Percentiles rank a stretch among this genome's conserved stretches.
Conservation (phyloP, 2,113 vertebrate species). For the Tupaia chinensis region DNA sequence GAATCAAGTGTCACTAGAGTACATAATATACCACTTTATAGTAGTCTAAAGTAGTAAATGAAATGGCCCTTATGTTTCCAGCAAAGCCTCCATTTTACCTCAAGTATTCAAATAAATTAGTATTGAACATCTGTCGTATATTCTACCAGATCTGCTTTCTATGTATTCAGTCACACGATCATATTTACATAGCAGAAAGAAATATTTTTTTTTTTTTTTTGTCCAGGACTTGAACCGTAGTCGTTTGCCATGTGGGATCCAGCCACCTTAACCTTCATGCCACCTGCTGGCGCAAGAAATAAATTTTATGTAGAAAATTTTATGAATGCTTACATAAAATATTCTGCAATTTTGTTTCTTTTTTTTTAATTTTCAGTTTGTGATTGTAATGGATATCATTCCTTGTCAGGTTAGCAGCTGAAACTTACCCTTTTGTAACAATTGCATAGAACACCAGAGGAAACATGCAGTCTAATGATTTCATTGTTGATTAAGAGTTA, state of each 20-base stretch:
- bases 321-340: background rate
- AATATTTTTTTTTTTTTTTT: background rate
- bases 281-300: no score
- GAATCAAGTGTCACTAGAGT: background rate
- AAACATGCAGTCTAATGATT: background rate
- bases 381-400: background rate
- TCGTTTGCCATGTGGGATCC: no score
- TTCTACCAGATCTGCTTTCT: background rate
- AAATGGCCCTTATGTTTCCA: background rate
- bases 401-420: background rate
- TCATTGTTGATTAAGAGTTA: background rate
- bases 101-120: background rate
- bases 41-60: background rate
- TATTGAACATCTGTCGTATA: background rate
- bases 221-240: no score
- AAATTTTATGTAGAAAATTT: background rate
- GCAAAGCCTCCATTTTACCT: background rate
- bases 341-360: background rate
- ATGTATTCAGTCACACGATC: background rate
- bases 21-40: background rate
- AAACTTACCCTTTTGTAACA: background rate
- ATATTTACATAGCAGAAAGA: background rate
- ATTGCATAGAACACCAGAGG: background rate
- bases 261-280: no score
- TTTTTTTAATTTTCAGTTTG: background rate